Evolutionary conservation across 2,797 vertebrate genomes (phyloP), one percentile per base, ranked within the genome.

Genomic region (Sebastes trivittatus): DNA sequence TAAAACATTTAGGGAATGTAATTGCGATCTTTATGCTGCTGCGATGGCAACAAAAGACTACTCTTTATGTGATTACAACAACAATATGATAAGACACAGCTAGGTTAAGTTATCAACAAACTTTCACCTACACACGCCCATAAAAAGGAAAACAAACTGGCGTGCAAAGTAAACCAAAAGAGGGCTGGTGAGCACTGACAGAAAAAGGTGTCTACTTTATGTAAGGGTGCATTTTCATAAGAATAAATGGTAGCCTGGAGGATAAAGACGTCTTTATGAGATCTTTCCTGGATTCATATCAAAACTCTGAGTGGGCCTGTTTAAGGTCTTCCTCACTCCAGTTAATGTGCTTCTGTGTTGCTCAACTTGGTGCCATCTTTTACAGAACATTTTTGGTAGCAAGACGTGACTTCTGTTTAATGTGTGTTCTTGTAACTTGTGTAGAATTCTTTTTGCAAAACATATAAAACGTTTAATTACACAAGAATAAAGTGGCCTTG

Each of bases 231-330:
- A 22, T 71, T 70, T 61, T 52, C n/a, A n/a, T 27, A 5, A 23
- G 74, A 66, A 71, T 58, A 72, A 82, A 77, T 30, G 14, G 59
- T 52, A 11, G 71, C 80, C 55, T 42, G 27, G 27, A 65, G 62
- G 58, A 42, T 2, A 32, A 56, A 76, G 78, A 78, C 80, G 72
- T 80, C 69, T 88, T 87, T 75, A 85, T 79, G 73, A 87, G 76
- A 75, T 71, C 73, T 77, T 88, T 88, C 80, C 75, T 76, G 78
- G 87, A 78, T 73, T 66, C 7, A 54, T 73, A 75, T 83, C 81
- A 84, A 84, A 77, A 61, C 69, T 58, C 46, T 30, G n/a, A 78
- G 38, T 4, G 72, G 25, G 23, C 60, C 82, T 81, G 75, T 68
- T 72, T 23, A 73, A 76, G 55, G 70, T 86, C 81, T 13, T 65